phyloP scores from a whole-genome alignment of 2,113 vertebrate genomes.

The Pteruthius melanotis region DNA sequence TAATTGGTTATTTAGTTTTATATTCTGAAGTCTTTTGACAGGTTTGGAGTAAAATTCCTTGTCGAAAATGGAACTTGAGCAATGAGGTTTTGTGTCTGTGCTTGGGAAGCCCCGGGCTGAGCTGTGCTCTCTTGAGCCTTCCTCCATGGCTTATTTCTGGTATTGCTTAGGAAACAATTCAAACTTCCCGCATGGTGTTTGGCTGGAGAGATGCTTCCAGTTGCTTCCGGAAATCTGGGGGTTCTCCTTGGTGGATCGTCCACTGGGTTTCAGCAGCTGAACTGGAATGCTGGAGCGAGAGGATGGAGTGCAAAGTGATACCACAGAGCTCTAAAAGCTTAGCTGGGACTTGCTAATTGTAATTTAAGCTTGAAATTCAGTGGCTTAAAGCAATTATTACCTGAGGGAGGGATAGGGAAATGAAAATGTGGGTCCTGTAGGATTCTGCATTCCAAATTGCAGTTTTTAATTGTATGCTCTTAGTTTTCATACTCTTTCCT shows the following conservation, averaged over 20 bases:
- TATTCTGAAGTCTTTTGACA: background rate
- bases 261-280: background rate
- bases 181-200: background rate
- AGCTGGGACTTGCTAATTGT: background rate
- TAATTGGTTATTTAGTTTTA: background rate
- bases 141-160: background rate
- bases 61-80: background rate
- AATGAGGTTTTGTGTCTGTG: background rate
- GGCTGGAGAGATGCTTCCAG: background rate
- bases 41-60: background rate
- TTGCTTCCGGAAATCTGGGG: background rate
- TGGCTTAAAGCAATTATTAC: background rate
- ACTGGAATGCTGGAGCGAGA: background rate
- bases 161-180: background rate
- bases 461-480: background rate
- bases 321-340: background rate
- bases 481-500: background rate
- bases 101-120: background rate
- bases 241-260: background rate
- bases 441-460: background rate
- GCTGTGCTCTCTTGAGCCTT: background rate
- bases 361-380: background rate
- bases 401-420: background rate
- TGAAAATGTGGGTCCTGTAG: background rate
- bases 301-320: background rate